phyloP scores from a whole-genome alignment of 2,797 vertebrate species.

The Rhabdomys pumilio region DNA sequence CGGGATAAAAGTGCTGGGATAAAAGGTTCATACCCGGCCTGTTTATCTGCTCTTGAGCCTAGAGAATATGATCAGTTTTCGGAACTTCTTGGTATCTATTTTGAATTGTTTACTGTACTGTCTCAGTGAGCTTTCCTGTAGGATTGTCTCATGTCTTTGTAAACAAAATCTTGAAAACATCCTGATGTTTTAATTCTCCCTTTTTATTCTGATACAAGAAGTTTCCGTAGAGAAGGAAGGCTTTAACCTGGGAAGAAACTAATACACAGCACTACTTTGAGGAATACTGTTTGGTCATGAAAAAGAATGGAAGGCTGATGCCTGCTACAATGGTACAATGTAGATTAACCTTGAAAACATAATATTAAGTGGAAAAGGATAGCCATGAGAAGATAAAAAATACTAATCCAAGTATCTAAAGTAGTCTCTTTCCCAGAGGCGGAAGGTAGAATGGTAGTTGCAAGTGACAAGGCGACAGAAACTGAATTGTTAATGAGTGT shows the following conservation, averaged over 20 bases:
- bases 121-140: background rate
- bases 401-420: background rate
- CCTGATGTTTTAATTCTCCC: background rate
- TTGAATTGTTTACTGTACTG: background rate
- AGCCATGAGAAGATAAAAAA: constrained; percentile 22
- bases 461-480: background rate
- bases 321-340: background rate
- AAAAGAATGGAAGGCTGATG: background rate
- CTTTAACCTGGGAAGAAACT: background rate
- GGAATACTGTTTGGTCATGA: constrained; percentile 19
- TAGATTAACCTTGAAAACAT: constrained; percentile 1
- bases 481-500: background rate
- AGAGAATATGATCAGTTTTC: background rate
- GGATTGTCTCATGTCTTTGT: background rate
- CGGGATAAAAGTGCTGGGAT: background rate
- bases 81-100: background rate
- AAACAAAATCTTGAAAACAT: background rate
- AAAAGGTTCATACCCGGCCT: background rate
- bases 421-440: constrained; percentile 5
- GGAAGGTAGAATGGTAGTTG: constrained; percentile 11
- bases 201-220: background rate
- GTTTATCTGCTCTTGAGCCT: background rate
- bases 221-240: background rate
- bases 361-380: constrained; percentile 7
- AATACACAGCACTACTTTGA: background rate